These are phyloP conservation scores for Mythimna ferrago DNA, from an alignment of 2,888 invertebrate species.

Conservation along the genomic window DNA sequence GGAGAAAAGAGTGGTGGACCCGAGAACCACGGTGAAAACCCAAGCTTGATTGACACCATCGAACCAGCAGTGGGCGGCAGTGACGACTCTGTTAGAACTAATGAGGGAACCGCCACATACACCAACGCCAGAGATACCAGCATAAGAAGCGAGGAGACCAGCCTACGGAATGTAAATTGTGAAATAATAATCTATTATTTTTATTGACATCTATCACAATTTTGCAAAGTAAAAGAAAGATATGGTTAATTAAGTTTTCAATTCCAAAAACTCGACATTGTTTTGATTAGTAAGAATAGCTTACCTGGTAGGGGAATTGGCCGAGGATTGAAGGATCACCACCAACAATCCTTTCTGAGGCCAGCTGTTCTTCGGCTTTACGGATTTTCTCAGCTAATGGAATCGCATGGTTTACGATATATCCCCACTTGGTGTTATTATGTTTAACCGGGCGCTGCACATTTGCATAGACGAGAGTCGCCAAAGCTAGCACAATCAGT, in stretches of 20 bases:
- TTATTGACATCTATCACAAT: not conserved
- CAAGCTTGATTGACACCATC: slow-evolving; percentile 77
- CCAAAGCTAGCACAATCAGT: slow-evolving; percentile 54
- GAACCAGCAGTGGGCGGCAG: slow-evolving; percentile 83
- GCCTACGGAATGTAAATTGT: slow-evolving; percentile 40
- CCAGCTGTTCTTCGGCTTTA: slow-evolving; percentile 70
- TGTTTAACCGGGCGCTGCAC: slow-evolving; percentile 28
- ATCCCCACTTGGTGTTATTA: slow-evolving; percentile 70
- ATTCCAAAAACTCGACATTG: too few species aligned
- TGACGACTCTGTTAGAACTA: slow-evolving; percentile 67
- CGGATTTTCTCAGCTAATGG: slow-evolving; percentile 72
- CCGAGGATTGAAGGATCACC: slow-evolving; percentile 70
- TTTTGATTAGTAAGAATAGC: not conserved
- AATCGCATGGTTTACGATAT: slow-evolving; percentile 70
- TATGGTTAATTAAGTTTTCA: too few species aligned
- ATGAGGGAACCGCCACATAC: slow-evolving; percentile 78
- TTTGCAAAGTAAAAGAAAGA: not conserved
- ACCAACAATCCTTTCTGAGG: slow-evolving; percentile 72
- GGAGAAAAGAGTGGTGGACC: slow-evolving; percentile 70
- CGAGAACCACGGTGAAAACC: slow-evolving; percentile 75
- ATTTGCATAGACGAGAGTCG: slow-evolving; percentile 51
- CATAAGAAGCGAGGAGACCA: slow-evolving; percentile 55
- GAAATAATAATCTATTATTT: not conserved
- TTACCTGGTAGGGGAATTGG: slow-evolving; percentile 76
- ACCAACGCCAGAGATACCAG: slow-evolving; percentile 56